A percentile compares a stretch with the other conserved stretches of the same genome.
Conservation (phyloP, 1,140 invertebrate species). For the Ptiloglossa arizonensis region DNA sequence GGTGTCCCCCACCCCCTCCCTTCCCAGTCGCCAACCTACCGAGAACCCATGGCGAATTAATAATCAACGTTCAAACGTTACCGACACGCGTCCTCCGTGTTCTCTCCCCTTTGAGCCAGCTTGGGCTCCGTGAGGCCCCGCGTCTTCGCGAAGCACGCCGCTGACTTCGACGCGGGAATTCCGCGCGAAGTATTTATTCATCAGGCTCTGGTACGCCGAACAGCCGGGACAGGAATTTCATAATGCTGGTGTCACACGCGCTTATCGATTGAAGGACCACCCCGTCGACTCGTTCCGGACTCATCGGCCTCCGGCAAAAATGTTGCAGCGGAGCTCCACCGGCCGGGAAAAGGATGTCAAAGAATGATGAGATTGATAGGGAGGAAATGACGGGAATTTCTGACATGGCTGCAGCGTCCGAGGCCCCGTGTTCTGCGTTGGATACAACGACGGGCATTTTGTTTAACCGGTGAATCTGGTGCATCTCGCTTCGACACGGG, state of each 20-base stretch:
- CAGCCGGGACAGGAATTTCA: slow-evolving; percentile 62
- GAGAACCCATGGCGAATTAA: slow-evolving; percentile 51
- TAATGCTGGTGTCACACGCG: slow-evolving; percentile 62
- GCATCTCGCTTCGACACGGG: too few relatives aligned
- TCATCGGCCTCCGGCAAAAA: slow-evolving; percentile 7
- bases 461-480: too few relatives aligned
- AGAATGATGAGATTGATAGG: slow-evolving; percentile 46
- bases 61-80: slow-evolving; percentile 57
- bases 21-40: background rate
- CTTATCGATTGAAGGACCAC: slow-evolving; percentile 53
- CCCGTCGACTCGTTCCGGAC: background rate
- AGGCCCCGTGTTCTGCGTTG: background rate
- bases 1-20: background rate
- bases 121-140: background rate
- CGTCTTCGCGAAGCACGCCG: slow-evolving; percentile 40
- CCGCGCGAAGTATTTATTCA: slow-evolving; percentile 65
- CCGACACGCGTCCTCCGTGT: slow-evolving; percentile 16
- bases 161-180: slow-evolving; percentile 59
- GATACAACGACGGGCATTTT: too few relatives aligned
- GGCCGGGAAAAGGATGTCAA: slow-evolving; percentile 40
- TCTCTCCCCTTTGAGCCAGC: slow-evolving; percentile 5
- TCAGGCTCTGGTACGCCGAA: slow-evolving; percentile 58
- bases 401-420: background rate
- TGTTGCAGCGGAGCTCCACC: too few relatives aligned
- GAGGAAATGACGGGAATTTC: slow-evolving; percentile 38